Conservation (phyloP, 1,140 invertebrate genomes). For the Hylaeus volcanicus region DNA sequence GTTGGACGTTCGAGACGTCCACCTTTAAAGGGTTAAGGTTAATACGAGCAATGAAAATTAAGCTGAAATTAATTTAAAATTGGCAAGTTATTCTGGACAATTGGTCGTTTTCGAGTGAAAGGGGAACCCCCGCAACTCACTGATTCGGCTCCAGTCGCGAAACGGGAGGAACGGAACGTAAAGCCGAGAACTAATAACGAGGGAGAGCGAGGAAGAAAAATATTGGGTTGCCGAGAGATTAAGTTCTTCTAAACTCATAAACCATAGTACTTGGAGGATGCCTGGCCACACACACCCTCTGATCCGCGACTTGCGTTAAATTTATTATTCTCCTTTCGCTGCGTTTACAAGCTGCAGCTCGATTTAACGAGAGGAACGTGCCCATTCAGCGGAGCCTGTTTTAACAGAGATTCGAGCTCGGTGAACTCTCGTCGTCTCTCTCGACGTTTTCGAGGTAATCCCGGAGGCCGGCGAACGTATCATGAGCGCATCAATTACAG, state of each 20-base stretch:
- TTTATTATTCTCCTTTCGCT: slow-evolving; percentile 42
- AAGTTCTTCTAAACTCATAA: slow-evolving; percentile 50
- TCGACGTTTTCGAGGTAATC: no score
- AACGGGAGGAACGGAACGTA: slow-evolving; percentile 17
- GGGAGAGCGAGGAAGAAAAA: slow-evolving; percentile 44
- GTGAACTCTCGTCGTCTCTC: not conserved
- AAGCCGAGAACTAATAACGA: slow-evolving; percentile 31
- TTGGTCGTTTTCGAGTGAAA: no score
- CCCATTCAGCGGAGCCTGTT: slow-evolving; percentile 5
- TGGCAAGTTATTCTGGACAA: no score
- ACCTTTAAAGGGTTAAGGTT: no score
- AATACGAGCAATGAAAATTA: no score
- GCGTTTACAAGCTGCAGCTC: not conserved
- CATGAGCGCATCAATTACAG: slow-evolving; percentile 25
- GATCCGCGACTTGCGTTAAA: slow-evolving; percentile 1
- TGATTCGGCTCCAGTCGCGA: not conserved
- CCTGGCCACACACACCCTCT: no score
- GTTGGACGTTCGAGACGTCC: no score
- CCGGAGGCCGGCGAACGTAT: not conserved
- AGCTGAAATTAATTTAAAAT: no score
- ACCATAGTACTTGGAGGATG: slow-evolving; percentile 24
- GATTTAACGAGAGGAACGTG: slow-evolving; percentile 16
- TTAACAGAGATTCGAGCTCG: not conserved
- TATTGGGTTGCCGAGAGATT: slow-evolving; percentile 43
- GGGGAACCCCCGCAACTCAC: no score